These are phyloP conservation scores for Phaonia tiefii DNA, from an alignment of 2,888 invertebrate genomes.

Conservation along the genomic window DNA sequence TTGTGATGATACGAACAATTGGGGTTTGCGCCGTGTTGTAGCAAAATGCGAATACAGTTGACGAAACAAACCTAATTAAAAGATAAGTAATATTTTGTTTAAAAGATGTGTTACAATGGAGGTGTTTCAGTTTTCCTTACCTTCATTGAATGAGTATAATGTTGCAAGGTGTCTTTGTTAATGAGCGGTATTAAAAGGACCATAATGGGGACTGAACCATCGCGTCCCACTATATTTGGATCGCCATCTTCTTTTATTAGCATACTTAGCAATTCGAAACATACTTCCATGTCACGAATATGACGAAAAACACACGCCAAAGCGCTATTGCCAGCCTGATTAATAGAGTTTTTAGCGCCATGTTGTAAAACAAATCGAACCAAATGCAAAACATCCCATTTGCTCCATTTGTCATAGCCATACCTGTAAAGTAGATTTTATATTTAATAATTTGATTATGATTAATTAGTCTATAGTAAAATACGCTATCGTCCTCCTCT, in stretches of 20 bases:
- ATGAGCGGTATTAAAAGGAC: conserved; percentile 88
- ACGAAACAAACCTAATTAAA: conserved; percentile 85
- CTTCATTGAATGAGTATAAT: conserved; percentile 88
- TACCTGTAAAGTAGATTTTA: conserved; percentile 79
- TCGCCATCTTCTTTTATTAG: conserved; percentile 81
- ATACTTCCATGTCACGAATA: conserved; percentile 86
- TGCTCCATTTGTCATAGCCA: conserved; percentile 87
- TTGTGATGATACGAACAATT: conserved; percentile 87
- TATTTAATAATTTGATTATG: not conserved
- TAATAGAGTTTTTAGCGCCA: conserved; percentile 86
- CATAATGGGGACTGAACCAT: conserved; percentile 88
- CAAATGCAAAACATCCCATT: conserved; percentile 88
- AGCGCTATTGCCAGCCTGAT: conserved; percentile 86
- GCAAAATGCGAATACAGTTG: conserved; percentile 85
- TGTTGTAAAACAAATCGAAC: conserved; percentile 84
- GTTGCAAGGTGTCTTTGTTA: conserved; percentile 87
- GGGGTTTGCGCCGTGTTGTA: conserved; percentile 87
- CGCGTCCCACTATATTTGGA: conserved; percentile 86
- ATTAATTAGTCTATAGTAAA: too few species aligned
- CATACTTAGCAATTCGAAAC: conserved; percentile 80
- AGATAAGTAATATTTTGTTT: not conserved
- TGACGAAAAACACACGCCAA: conserved; percentile 87
- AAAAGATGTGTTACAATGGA: not conserved
- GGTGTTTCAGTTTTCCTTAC: conserved; percentile 75
- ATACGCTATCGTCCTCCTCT: too few species aligned